Evolutionary conservation across 2,113 vertebrate species (phyloP), one percentile per base, ranked within the genome.

Genomic region (Empidonax alnorum): DNA sequence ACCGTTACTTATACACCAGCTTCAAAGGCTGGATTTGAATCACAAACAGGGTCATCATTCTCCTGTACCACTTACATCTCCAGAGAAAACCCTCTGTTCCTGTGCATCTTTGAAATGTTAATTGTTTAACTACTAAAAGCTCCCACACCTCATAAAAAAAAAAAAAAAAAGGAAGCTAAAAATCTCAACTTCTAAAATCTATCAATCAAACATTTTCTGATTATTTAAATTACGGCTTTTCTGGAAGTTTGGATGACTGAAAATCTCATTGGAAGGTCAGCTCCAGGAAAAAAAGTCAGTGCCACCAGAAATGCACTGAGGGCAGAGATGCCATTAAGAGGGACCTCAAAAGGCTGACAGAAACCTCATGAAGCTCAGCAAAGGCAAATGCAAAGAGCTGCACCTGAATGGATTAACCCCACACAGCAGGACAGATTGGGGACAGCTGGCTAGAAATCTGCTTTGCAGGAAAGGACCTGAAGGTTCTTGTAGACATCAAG

Each of bases 71-170:
- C 69, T 92, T 46, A 68, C 11, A 71, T 90, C 96, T 90, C 96
- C 83, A 94, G 96, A 84, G 96, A 92, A 90, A 90, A 92, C 31
- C 35, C 80, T 93, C 94, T 76, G 65, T 82, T 94, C 83, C 88
- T 66, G 9, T 75, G 39, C n/a, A 86, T 72, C 96, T 97, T 97
- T 97, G 96, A 97, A 97, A 96, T 97, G 96, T 92, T 97, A 97
- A 97, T 97, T 92, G 90, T 89, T 94, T 93, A 89, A 96, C 83
- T 66, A 56, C 52, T 78, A 65, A 87, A 95, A 92, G 73, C 61
- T 92, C 44, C 37, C 53, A 37, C 15, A 87, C 41, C 58, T 92
- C 63, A 46, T 56, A n/a, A 71, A 83, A 81, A 66, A 68, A 49
- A 19, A 49, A 19, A 71, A 66, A 71, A 62, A 58, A 49, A 47